These are phyloP conservation scores for Oryzias javanicus DNA, from an alignment of 2,113 vertebrate genomes.

Conservation along the genomic window DNA sequence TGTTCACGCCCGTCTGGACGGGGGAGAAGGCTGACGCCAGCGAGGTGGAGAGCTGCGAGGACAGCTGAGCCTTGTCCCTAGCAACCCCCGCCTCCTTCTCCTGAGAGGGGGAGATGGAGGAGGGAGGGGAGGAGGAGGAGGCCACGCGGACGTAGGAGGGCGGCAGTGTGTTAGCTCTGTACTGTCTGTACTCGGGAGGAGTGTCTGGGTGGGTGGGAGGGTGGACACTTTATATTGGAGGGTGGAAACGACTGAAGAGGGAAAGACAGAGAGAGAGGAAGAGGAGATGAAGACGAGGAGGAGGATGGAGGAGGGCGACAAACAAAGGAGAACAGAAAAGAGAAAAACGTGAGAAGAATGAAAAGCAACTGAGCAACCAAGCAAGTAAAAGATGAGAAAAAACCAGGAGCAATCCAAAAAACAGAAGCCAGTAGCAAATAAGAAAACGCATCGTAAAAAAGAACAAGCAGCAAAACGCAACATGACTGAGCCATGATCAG, in stretches of 20 bases:
- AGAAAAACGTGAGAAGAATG: slow-evolving; percentile 77
- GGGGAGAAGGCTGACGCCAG: slow-evolving; percentile 81
- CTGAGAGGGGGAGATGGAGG: slow-evolving; percentile 69
- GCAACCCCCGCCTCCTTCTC: slow-evolving; percentile 67
- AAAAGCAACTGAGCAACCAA: slow-evolving; percentile 74
- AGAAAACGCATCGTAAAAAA: slow-evolving; percentile 69
- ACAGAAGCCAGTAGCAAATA: slow-evolving; percentile 70
- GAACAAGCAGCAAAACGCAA: slow-evolving; percentile 73
- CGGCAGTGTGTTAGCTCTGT: slow-evolving; percentile 74
- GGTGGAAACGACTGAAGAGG: slow-evolving; percentile 75
- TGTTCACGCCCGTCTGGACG: slow-evolving; percentile 74
- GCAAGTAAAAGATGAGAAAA: slow-evolving; percentile 73
- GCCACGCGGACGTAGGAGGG: slow-evolving; percentile 76
- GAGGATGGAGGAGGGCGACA: slow-evolving; percentile 70
- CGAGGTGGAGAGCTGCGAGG: slow-evolving; percentile 80
- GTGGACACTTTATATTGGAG: slow-evolving; percentile 82
- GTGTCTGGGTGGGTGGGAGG: slow-evolving; percentile 78
- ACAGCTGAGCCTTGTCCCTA: slow-evolving; percentile 78
- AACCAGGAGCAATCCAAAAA: slow-evolving; percentile 71
- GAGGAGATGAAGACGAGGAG: slow-evolving; percentile 59
- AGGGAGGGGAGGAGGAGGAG: slow-evolving; percentile 65
- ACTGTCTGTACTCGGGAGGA: slow-evolving; percentile 79
- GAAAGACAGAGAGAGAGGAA: slow-evolving; percentile 45
- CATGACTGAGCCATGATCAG: slow-evolving; percentile 69
- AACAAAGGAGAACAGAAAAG: slow-evolving; percentile 76